phyloP scores from a whole-genome alignment of 2,888 invertebrate species.

The Stenurella melanura region DNA sequence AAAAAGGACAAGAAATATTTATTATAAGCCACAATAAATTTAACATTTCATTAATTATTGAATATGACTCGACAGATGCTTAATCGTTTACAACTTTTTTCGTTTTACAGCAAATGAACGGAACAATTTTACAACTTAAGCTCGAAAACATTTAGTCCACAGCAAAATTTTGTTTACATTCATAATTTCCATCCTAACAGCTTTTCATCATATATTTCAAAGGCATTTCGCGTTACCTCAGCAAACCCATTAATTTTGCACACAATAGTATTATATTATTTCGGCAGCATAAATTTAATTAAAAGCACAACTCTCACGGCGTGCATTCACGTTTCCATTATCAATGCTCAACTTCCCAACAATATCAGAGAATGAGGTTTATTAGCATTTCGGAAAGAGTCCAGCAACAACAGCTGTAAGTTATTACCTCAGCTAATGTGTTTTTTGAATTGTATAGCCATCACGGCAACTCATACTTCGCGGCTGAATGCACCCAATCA shows the following conservation, averaged over 20 bases:
- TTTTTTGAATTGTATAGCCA: constrained; percentile 55
- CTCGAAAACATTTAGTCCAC: not conserved
- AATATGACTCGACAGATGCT: no score
- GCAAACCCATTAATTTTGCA: constrained; percentile 11
- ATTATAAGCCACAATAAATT: no score
- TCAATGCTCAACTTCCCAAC: constrained; percentile 36
- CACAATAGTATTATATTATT: constrained; percentile 7
- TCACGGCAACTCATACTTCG: constrained; percentile 57
- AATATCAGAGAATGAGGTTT: constrained; percentile 37
- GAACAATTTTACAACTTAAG: no score
- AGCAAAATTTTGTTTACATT: not conserved
- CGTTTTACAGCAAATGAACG: no score
- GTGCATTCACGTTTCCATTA: constrained; percentile 22
- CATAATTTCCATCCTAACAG: no score
- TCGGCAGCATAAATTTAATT: constrained; percentile 11
- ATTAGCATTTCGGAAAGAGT: constrained; percentile 52
- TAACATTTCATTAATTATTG: no score
- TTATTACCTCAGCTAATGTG: constrained; percentile 58
- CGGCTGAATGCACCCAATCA: constrained; percentile 65
- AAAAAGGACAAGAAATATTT: no score
- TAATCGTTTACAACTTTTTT: no score
- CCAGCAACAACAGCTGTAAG: constrained; percentile 57
- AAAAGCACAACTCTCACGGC: constrained; percentile 28
- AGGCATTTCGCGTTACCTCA: not conserved
- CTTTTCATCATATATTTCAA: no score